Base-by-base conservation (phyloP, 2,113 vertebrate species). In the Seriola quinqueradiata region DNA sequence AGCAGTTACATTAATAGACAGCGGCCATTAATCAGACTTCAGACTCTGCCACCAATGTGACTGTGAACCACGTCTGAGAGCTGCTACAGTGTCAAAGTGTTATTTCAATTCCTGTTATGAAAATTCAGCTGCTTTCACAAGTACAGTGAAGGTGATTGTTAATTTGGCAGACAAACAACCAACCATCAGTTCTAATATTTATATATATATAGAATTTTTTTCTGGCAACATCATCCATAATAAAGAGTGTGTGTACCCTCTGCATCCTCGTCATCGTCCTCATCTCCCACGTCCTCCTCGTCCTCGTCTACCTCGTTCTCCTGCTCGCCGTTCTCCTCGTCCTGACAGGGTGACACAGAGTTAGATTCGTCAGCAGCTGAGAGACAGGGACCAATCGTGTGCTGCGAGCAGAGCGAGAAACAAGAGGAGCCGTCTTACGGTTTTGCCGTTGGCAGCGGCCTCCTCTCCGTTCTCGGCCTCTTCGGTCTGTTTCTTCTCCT, bases 401-500 rank as follows among this genome's bases (percentile, higher is more conserved):
- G 25, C 25, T 67, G 16, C 19, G 32, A 70, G 23, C 59, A 23
- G 52, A 34, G 69, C 64, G 36, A 32, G 32, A 10, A 64, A 32
- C 10, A 57, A 44, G 16, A 28, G 14, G 6, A 21, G 40, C 21
- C 12, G 44, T 67, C 97, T 96, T 94, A 98, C 97, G 75, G 96
- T 95, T 0, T 96, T 97, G 79, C 97, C 97, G 0, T 98, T 98
- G 59, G 97, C 96, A 0, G 97, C 95, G 16, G 94, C 94, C 23
- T 97, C 96, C 84, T 96, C 96, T 81, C 97, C 97, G 64, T 97
- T 98, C 92, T 97, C 96, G 46, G 95, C 91, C 92, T 98, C 97
- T 87, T 97, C 97, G 54, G 96, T 95, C 73, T 95, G 92, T 93
- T 97, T 97, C 96, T 98, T 98, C 91, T 97, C 96, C 95, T 98